Conservation (phyloP, 2,797 vertebrate genomes). For the Urocyon cinereoargenteus region DNA sequence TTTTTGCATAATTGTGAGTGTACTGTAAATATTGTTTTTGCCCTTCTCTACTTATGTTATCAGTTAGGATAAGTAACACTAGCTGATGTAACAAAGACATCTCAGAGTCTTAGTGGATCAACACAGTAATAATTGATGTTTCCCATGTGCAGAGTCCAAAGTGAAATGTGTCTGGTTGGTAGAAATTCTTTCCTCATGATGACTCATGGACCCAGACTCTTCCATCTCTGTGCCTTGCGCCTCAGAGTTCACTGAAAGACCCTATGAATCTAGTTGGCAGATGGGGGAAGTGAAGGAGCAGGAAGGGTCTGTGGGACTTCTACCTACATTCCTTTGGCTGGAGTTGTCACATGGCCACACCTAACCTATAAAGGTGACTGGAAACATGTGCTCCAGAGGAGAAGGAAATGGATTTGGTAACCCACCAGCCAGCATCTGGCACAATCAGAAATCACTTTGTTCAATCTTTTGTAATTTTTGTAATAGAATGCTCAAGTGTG, state of each 20-base stretch:
- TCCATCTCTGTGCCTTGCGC: background rate
- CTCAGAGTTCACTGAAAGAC: background rate
- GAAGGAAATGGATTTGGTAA: slow-evolving; percentile 20
- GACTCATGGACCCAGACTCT: background rate
- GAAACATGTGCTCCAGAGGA: background rate
- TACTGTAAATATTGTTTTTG: background rate
- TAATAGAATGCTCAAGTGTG: background rate
- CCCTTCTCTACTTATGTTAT: background rate
- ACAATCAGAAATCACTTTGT: background rate
- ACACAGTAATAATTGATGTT: background rate
- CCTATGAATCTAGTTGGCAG: background rate
- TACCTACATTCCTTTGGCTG: background rate
- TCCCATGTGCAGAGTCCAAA: background rate
- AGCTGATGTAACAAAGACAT: background rate
- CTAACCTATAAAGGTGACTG: background rate
- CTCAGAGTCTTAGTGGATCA: background rate
- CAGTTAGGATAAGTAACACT: background rate
- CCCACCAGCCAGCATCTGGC: background rate
- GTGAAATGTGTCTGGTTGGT: background rate
- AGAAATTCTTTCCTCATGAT: background rate
- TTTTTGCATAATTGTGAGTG: background rate
- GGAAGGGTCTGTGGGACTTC: background rate
- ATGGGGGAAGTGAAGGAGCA: background rate
- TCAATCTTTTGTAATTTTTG: background rate
- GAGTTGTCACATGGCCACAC: background rate